phyloP scores from a whole-genome alignment of 2,797 vertebrate species.

The Ispidina picta region DNA sequence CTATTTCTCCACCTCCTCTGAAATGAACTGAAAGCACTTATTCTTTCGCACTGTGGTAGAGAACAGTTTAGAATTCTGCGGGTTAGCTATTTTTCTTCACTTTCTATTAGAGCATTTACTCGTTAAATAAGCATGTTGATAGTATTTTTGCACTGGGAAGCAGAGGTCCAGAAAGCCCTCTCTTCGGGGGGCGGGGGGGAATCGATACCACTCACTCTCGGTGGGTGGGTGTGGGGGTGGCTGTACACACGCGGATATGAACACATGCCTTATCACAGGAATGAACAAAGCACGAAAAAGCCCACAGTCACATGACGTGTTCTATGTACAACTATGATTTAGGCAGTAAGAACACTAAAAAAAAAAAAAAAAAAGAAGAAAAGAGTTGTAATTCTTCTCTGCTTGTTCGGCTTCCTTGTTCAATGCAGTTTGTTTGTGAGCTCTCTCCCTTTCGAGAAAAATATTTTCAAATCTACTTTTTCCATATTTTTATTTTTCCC shows the following conservation, averaged over 20 bases:
- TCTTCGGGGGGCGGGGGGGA: not conserved
- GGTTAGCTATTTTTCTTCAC: conserved; percentile 62
- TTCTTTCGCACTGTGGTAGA: conserved; percentile 70
- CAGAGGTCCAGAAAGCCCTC: conserved; percentile 50
- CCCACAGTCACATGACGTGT: conserved; percentile 49
- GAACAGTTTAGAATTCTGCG: conserved; percentile 78
- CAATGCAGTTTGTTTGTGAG: not conserved
- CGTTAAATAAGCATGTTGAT: conserved; percentile 58
- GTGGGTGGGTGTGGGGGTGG: conserved; percentile 27
- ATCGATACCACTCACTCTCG: conserved; percentile 22
- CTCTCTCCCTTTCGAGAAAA: conserved; percentile 2
- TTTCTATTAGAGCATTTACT: conserved; percentile 74
- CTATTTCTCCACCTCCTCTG: conserved; percentile 78
- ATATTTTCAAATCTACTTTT: conserved; percentile 40
- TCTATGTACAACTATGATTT: conserved; percentile 47
- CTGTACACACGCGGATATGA: conserved; percentile 19
- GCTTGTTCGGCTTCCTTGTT: not conserved
- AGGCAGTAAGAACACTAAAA: conserved; percentile 1
- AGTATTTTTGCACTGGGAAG: conserved; percentile 62
- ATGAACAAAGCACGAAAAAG: conserved; percentile 75
- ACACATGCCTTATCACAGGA: conserved; percentile 57
- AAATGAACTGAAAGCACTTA: conserved; percentile 81
- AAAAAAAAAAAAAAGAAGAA: not conserved
- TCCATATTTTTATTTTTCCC: conserved; percentile 48
- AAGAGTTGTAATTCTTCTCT: not conserved